Base-by-base conservation (phyloP, 2,888 invertebrate species). In the Diabrotica balteata region DNA sequence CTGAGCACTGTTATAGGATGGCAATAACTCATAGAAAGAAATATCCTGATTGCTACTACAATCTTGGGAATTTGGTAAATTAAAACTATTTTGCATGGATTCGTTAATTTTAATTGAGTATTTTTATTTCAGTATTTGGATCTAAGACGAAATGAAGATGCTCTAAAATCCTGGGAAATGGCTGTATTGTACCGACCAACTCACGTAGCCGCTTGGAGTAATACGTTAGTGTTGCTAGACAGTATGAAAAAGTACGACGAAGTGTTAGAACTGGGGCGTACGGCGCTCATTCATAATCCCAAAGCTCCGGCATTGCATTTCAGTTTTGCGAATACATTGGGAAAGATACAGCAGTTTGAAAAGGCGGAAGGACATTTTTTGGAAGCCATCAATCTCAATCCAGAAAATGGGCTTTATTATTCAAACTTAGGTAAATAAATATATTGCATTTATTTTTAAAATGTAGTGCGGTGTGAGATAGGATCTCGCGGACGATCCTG, bases 31-130 rank as follows among this genome's bases (percentile, higher is more conserved):
- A 92, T 81, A 87, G 96, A 51, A 88, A 87, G 60, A 90, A 90
- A 70, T 98, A 97, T 85, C 93, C 97, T 0, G 96, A 97, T 81
- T 97, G 97, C 80, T 91, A 91, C 79, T 98, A 96, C 80, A 98
- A 98, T 84, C 87, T 98, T 76, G 98, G 98, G 53, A 96, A 97
- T 84, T 86, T 98, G 88, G 95, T 95, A 86, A 71, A 59, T 32
- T 60, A 43, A 46, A 45, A 53, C 2, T 42, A 7, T 52, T 10
- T 45, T 11, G 4, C 4, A 32, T 4, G 32, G 32, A 32, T 52
- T 4, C 47, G 7, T 47, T 47, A 10, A 9, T 47, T 4, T 9
- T 10, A 47, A 47, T 32, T 32, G 4, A 32, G 32, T 32, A 32
- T 32, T 32, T 4, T 32, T 5, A 46, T 85, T 86, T 59, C 80